Conservation (phyloP, 1,140 invertebrate genomes). For the Aporrectodea caliginosa region DNA sequence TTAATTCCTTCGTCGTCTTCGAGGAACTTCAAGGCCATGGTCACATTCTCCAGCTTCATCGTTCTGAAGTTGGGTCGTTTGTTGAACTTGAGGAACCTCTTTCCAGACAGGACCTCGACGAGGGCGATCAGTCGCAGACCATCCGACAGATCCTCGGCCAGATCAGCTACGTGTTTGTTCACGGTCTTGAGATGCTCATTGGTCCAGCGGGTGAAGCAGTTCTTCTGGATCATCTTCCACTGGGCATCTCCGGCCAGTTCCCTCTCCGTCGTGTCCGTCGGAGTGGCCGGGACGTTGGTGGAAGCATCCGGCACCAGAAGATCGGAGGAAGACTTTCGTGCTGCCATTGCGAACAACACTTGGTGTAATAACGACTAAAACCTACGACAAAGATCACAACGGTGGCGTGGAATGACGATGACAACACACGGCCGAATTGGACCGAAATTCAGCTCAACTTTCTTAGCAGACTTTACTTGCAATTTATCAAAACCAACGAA, state of each 20-base stretch:
- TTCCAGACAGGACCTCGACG: conserved; percentile 80
- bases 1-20: conserved; percentile 81
- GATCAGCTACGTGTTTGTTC: conserved; percentile 71
- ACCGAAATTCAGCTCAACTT: too few species aligned
- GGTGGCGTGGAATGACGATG: too few species aligned
- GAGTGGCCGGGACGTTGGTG: background rate
- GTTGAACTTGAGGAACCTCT: conserved; percentile 77
- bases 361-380: too few species aligned
- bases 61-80: conserved; percentile 80
- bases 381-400: too few species aligned
- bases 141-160: conserved; percentile 81
- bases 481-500: too few species aligned
- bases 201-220: conserved; percentile 91
- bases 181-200: conserved; percentile 84
- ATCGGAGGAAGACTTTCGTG: background rate
- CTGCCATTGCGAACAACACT: too few species aligned
- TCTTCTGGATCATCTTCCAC: conserved; percentile 91
- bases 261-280: conserved; percentile 10
- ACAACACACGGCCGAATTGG: too few species aligned
- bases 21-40: conserved; percentile 81
- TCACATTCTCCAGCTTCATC: conserved; percentile 75
- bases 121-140: conserved; percentile 76
- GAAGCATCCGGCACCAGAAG: background rate
- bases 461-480: too few species aligned
- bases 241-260: conserved; percentile 70